Percentiles rank a stretch among this genome's conserved stretches.
Conservation (phyloP, 2,888 invertebrate species). For the Ischnus inquisitorius region DNA sequence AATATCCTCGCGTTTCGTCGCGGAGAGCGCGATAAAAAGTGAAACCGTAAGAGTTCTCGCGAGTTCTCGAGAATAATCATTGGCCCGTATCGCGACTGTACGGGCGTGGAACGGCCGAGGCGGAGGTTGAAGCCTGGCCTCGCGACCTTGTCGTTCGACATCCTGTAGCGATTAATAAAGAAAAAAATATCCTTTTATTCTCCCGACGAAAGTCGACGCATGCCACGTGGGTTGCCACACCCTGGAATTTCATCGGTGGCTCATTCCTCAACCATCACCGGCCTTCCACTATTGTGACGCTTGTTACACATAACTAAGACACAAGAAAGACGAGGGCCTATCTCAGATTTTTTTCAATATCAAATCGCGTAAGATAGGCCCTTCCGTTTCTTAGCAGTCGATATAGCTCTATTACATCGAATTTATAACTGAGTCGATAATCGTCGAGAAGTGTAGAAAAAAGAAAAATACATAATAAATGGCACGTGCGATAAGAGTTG, state of each 20-base stretch:
- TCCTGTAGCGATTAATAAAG: constrained; percentile 54
- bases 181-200: constrained; percentile 67
- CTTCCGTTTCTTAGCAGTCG: neutral
- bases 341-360: no score
- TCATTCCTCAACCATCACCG: constrained; percentile 57
- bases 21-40: constrained; percentile 33
- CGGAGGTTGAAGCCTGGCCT: constrained; percentile 41
- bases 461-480: constrained; percentile 21
- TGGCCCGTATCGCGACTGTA: constrained; percentile 28
- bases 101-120: constrained; percentile 13
- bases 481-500: constrained; percentile 9
- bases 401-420: neutral
- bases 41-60: constrained; percentile 45
- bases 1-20: constrained; percentile 17
- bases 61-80: constrained; percentile 28
- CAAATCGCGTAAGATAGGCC: no score
- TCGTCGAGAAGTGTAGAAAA: neutral
- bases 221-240: constrained; percentile 77
- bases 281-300: constrained; percentile 57
- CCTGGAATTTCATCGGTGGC: constrained; percentile 82
- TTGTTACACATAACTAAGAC: constrained; percentile 9
- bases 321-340: neutral
- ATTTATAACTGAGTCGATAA: neutral
- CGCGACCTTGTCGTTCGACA: constrained; percentile 66
- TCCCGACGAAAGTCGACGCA: constrained; percentile 63